A percentile compares a stretch with the other conserved stretches of the same genome.
These are phyloP conservation scores for Zaprionus obscuricornis DNA, from an alignment of 2,888 invertebrate genomes.

Conservation along the genomic window DNA sequence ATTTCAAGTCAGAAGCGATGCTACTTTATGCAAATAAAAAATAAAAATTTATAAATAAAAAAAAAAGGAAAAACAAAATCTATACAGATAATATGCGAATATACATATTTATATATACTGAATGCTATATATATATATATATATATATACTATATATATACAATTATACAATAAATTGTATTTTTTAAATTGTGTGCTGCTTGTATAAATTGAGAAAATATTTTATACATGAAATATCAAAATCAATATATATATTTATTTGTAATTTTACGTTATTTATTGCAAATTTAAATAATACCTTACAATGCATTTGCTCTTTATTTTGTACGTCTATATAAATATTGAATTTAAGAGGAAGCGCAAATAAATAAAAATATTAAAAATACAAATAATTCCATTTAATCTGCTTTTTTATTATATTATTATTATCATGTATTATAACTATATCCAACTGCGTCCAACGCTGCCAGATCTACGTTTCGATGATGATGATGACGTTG, in stretches of 20 bases:
- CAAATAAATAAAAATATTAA: slow-evolving; percentile 61
- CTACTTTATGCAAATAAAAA: slow-evolving; percentile 77
- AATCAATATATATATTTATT: slow-evolving; percentile 61
- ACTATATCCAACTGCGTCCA: slow-evolving; percentile 82
- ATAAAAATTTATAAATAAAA: not conserved
- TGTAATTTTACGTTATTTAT: slow-evolving; percentile 74
- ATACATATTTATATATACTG: slow-evolving; percentile 45
- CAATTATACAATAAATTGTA: slow-evolving; percentile 66
- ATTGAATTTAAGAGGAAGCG: slow-evolving; percentile 65
- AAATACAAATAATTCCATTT: slow-evolving; percentile 9
- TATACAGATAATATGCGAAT: slow-evolving; percentile 33
- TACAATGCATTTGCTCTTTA: slow-evolving; percentile 65
- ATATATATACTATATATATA: slow-evolving; percentile 33
- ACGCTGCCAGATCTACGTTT: slow-evolving; percentile 83
- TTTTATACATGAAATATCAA: slow-evolving; percentile 67
- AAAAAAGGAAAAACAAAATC: too few relatives aligned
- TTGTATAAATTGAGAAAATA: slow-evolving; percentile 67
- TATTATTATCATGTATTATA: not conserved
- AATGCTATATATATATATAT: slow-evolving; percentile 37
- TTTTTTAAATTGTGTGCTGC: slow-evolving; percentile 75
- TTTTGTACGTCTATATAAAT: slow-evolving; percentile 63
- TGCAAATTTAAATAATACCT: slow-evolving; percentile 71
- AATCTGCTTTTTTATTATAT: not conserved
- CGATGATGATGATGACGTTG: slow-evolving; percentile 38
- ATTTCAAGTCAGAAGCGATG: slow-evolving; percentile 64